Conservation (phyloP, 1,140 invertebrate species). For the Drosophila setifemur region DNA sequence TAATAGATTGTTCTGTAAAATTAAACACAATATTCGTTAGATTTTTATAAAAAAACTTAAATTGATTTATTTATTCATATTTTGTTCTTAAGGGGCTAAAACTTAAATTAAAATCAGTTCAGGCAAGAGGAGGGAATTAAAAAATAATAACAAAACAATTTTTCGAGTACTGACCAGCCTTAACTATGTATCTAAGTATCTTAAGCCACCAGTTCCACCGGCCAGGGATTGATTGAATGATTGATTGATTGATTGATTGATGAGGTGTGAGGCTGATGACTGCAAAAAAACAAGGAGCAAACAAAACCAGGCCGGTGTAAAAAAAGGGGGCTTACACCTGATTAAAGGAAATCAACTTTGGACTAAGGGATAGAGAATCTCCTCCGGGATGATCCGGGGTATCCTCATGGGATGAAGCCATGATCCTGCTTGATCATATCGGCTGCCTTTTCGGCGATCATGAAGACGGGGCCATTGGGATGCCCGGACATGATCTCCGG, state of each 20-base stretch:
- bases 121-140: constrained; percentile 15
- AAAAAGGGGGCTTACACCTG: constrained; percentile 38
- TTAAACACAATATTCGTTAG: background rate
- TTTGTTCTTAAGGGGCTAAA: constrained; percentile 41
- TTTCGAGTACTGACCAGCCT: constrained; percentile 10
- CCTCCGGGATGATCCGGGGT: too few species aligned
- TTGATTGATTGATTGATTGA: background rate
- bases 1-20: too few species aligned
- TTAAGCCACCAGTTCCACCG: constrained; percentile 10
- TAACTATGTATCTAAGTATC: constrained; percentile 44
- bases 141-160: constrained; percentile 15
- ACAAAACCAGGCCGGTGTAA: background rate
- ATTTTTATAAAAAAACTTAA: constrained; percentile 27
- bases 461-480: constrained; percentile 86
- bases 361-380: constrained; percentile 1
- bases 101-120: constrained; percentile 72
- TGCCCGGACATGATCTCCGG: constrained; percentile 85
- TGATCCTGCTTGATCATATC: constrained; percentile 86
- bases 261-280: too few species aligned
- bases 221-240: background rate
- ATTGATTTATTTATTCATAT: constrained; percentile 34
- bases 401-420: constrained; percentile 79
- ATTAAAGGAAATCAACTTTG: constrained; percentile 29
- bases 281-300: too few species aligned
- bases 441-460: constrained; percentile 89